phyloP scores from a whole-genome alignment of 2,888 invertebrate genomes.

The Sinohyriopsis cumingii region DNA sequence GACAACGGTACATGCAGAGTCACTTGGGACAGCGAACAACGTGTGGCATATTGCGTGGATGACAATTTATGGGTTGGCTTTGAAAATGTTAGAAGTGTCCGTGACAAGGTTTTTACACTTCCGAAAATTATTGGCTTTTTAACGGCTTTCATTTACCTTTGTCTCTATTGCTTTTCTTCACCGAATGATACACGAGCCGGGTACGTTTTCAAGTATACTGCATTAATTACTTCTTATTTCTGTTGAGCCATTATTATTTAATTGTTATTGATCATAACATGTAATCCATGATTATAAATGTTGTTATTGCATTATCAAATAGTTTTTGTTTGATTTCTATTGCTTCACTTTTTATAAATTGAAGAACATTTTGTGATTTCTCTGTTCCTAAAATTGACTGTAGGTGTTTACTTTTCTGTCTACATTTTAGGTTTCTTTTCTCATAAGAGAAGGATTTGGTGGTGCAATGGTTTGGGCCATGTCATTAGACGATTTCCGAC shows the following conservation, averaged over 20 bases:
- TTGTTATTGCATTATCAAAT: too few relatives aligned
- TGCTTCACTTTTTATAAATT: not conserved
- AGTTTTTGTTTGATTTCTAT: too few relatives aligned
- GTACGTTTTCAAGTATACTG: too few relatives aligned
- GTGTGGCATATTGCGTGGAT: constrained; percentile 39
- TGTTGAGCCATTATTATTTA: too few relatives aligned
- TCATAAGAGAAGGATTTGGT: constrained; percentile 34
- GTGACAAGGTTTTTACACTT: constrained; percentile 26
- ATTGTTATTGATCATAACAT: too few relatives aligned
- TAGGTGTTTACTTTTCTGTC: not conserved
- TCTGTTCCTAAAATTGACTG: not conserved
- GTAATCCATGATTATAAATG: too few relatives aligned
- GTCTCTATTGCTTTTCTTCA: too few relatives aligned
- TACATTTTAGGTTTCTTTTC: constrained; percentile 25
- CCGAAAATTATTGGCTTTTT: not conserved
- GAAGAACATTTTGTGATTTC: not conserved
- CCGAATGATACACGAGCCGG: too few relatives aligned
- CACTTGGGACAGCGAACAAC: constrained; percentile 27
- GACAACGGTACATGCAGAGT: constrained; percentile 17
- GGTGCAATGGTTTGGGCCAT: constrained; percentile 48
- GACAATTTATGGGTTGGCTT: constrained; percentile 44
- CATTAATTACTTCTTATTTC: too few relatives aligned
- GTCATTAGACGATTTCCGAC: constrained; percentile 38
- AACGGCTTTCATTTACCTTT: too few relatives aligned
- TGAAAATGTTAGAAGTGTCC: constrained; percentile 41